Evolutionary conservation across 2,888 invertebrate species (phyloP).

Genomic region (Cabera pusaria): DNA sequence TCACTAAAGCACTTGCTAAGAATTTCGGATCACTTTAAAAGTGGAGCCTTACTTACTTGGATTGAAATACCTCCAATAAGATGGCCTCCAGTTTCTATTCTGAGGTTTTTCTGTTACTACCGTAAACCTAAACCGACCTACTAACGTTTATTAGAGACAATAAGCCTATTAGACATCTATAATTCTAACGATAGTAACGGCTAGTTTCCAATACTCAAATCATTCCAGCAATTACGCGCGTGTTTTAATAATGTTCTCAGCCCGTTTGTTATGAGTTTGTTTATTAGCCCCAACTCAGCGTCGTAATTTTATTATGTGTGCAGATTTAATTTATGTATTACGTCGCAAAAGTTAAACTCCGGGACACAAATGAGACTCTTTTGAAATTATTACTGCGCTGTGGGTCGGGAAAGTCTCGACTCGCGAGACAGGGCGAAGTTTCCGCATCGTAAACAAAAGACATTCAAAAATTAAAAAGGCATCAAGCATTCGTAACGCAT

Average conservation of each 20-base stretch:
- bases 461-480: constrained; percentile 46
- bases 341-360: constrained; percentile 39
- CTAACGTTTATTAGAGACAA: too few species aligned
- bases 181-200: too few species aligned
- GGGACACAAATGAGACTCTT: constrained; percentile 45
- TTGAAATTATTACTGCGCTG: constrained; percentile 46
- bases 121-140: too few species aligned
- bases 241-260: constrained; percentile 6
- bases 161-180: too few species aligned
- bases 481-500: constrained; percentile 58
- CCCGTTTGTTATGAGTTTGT: constrained; percentile 29
- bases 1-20: constrained; percentile 2
- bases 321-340: constrained; percentile 54
- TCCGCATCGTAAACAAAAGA: constrained; percentile 51
- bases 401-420: constrained; percentile 4
- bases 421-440: constrained; percentile 36
- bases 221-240: not conserved
- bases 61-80: too few species aligned
- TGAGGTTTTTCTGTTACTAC: too few species aligned
- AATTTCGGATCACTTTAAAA: constrained; percentile 2
- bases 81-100: too few species aligned
- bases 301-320: constrained; percentile 36
- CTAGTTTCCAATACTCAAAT: too few species aligned
- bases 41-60: too few species aligned
- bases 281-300: constrained; percentile 32